Conservation (phyloP, 2,888 invertebrate genomes). For the Cheilosia pagana region DNA sequence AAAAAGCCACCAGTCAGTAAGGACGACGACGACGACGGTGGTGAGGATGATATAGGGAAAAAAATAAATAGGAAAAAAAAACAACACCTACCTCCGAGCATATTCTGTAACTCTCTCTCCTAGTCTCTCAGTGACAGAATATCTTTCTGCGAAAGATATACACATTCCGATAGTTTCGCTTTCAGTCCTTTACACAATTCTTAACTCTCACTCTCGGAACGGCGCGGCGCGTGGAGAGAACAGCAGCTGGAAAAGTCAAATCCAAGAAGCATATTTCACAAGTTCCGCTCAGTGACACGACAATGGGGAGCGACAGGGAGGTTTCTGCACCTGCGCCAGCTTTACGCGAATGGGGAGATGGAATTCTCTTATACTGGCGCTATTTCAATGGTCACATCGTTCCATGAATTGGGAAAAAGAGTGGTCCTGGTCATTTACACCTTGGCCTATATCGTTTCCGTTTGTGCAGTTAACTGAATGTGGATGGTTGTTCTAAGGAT, state of each 20-base stretch:
- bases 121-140: conserved; percentile 61
- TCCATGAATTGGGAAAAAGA: conserved; percentile 15
- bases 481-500: not conserved
- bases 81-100: conserved; percentile 45
- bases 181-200: conserved; percentile 51
- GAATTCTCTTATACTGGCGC: conserved; percentile 61
- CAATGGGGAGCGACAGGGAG: not conserved
- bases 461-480: conserved; percentile 12
- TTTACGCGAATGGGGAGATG: not conserved
- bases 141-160: conserved; percentile 41
- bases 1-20: not conserved
- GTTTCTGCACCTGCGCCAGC: conserved; percentile 41
- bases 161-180: conserved; percentile 73
- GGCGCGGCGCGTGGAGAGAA: conserved; percentile 11
- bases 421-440: not conserved
- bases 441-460: conserved; percentile 22
- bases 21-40: conserved; percentile 28
- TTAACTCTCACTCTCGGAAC: conserved; percentile 57
- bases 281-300: conserved; percentile 52
- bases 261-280: conserved; percentile 54
- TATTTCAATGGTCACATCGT: not conserved
- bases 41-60: not conserved
- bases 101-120: conserved; percentile 55
- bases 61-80: not conserved
- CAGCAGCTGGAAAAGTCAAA: conserved; percentile 61